Percentiles rank a stretch among this genome's conserved stretches.
Conservation (phyloP, 2,888 invertebrate species). For the Cephus nigrinus region DNA sequence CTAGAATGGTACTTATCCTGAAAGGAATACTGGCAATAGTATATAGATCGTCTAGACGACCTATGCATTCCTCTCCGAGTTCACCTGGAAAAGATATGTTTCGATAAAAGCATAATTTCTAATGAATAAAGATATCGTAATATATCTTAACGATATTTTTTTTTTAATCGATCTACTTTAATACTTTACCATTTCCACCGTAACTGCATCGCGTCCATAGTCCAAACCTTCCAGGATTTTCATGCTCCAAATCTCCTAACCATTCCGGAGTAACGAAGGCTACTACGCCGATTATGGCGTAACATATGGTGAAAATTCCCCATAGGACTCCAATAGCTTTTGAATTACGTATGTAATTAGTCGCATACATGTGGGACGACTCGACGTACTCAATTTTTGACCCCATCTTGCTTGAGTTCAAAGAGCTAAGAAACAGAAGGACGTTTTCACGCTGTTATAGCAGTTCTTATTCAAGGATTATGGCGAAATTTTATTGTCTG, state of each 20-base stretch:
- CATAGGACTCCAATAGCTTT: slow-evolving; percentile 97
- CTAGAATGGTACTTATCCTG: slow-evolving; percentile 88
- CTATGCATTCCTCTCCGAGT: slow-evolving; percentile 84
- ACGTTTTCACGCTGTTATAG: not conserved
- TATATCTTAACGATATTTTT: not conserved
- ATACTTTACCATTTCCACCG: slow-evolving; percentile 56
- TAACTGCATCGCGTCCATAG: slow-evolving; percentile 88
- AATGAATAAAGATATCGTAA: not conserved
- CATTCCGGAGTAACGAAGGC: slow-evolving; percentile 96
- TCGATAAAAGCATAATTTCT: not conserved
- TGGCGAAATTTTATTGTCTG: not conserved
- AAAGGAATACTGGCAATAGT: slow-evolving; percentile 86
- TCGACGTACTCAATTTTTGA: slow-evolving; percentile 94
- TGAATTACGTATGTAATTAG: slow-evolving; percentile 90
- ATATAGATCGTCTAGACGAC: slow-evolving; percentile 84
- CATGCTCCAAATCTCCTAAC: slow-evolving; percentile 86
- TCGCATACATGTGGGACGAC: slow-evolving; percentile 89
- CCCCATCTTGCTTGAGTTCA: slow-evolving; percentile 73
- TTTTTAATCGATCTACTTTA: not conserved
- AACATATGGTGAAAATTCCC: slow-evolving; percentile 98
- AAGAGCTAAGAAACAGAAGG: not conserved
- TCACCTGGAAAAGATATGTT: slow-evolving; percentile 69
- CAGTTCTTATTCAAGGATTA: not conserved
- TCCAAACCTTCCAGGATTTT: slow-evolving; percentile 91
- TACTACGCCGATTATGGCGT: slow-evolving; percentile 94